Percentiles rank a stretch among this genome's conserved stretches.
phyloP scores from a whole-genome alignment of 2,113 vertebrate genomes.

The Syngnathoides biaculeatus region DNA sequence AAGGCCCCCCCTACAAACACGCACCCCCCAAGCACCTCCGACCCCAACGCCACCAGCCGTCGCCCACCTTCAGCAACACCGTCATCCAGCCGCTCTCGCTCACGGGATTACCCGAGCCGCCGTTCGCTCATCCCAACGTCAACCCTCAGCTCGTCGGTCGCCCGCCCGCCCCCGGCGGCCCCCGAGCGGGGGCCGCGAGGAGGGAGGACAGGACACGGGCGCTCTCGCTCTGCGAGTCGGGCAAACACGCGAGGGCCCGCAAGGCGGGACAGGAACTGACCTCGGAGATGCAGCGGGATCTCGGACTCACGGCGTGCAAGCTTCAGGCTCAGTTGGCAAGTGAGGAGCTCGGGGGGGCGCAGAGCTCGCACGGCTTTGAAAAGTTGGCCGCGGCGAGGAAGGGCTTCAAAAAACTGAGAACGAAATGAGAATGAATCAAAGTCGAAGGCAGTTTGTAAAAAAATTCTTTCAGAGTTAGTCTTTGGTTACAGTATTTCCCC shows the following conservation, averaged over 20 bases:
- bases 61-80: slow-evolving; percentile 20
- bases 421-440: slow-evolving; percentile 29
- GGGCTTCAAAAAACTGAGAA: slow-evolving; percentile 46
- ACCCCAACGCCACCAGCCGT: slow-evolving; percentile 22
- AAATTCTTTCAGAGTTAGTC: slow-evolving; percentile 1
- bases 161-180: slow-evolving; percentile 21
- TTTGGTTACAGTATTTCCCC: slow-evolving; percentile 7
- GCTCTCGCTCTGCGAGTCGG: slow-evolving; percentile 7
- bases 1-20: slow-evolving; percentile 23
- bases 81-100: slow-evolving; percentile 35
- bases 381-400: slow-evolving; percentile 33
- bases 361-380: slow-evolving; percentile 13
- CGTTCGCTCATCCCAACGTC: slow-evolving; percentile 28
- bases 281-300: slow-evolving; percentile 25
- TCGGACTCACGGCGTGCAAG: slow-evolving; percentile 20
- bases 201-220: slow-evolving; percentile 11
- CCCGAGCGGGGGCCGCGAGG: slow-evolving; percentile 11
- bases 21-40: slow-evolving; percentile 28
- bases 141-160: slow-evolving; percentile 33
- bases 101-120: slow-evolving; percentile 18
- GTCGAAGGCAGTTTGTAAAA: slow-evolving; percentile 7
- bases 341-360: slow-evolving; percentile 12
- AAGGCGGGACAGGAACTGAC: slow-evolving; percentile 6
- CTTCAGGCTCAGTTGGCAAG: slow-evolving; percentile 15
- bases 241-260: slow-evolving; percentile 12